Percentiles rank a stretch among this genome's conserved stretches.
Evolutionary conservation across 2,113 vertebrate genomes (phyloP).

Genomic region (Natator depressus): DNA sequence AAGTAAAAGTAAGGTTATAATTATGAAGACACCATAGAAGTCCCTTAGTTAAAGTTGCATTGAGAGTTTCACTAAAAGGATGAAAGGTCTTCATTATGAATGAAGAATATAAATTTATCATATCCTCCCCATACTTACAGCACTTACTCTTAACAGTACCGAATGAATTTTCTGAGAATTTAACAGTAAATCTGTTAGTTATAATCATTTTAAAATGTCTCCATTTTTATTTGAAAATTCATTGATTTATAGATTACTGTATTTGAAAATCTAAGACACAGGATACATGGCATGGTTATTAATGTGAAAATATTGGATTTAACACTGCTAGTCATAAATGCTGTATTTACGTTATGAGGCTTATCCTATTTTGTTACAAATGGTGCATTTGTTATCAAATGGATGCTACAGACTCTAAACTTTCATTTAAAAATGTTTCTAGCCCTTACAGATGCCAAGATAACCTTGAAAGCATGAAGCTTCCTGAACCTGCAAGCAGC

Average conservation of each 20-base stretch:
- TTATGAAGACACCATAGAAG: not conserved
- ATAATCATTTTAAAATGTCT: not conserved
- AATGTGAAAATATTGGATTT: not conserved
- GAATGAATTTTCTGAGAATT: not conserved
- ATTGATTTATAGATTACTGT: not conserved
- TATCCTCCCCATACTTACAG: not conserved
- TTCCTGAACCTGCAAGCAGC: not conserved
- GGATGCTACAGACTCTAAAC: not conserved
- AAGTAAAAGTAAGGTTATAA: not conserved
- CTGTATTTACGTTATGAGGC: not conserved
- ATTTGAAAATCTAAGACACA: not conserved
- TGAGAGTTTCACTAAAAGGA: not conserved
- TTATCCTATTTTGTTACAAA: not conserved
- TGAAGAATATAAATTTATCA: not conserved
- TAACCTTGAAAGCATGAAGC: rapidly evolving
- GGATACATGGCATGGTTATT: not conserved
- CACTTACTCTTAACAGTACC: not conserved
- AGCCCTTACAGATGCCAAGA: not conserved
- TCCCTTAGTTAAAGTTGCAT: not conserved
- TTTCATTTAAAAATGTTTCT: not conserved
- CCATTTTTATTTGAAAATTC: not conserved
- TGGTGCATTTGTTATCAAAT: not conserved
- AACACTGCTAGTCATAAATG: not conserved
- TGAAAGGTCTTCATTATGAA: not conserved
- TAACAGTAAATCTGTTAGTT: not conserved